These are phyloP conservation scores for Volucella inanis DNA, from an alignment of 2,888 invertebrate species.

Conservation along the genomic window DNA sequence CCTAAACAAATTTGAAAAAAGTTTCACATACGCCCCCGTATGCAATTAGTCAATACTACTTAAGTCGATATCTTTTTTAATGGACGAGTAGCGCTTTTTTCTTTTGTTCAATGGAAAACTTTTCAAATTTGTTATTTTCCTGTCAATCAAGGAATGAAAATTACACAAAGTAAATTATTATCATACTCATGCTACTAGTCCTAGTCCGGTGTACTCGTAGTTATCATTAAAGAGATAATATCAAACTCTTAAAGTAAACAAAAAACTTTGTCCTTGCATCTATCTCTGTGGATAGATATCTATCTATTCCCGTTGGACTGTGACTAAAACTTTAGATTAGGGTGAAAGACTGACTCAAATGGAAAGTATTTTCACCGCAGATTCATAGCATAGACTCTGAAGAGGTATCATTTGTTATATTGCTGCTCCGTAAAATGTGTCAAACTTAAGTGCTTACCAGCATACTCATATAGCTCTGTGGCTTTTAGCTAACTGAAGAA, in stretches of 20 bases:
- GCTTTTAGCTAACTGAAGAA: not conserved
- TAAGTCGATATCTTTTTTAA: slow-evolving; percentile 12
- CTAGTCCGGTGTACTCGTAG: slow-evolving; percentile 34
- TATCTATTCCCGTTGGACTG: slow-evolving; percentile 15
- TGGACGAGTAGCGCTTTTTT: not conserved
- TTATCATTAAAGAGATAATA: slow-evolving; percentile 60
- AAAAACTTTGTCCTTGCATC: slow-evolving; percentile 58
- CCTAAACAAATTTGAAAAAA: not conserved
- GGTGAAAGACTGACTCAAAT: slow-evolving; percentile 32
- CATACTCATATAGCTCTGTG: not conserved
- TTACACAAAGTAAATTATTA: slow-evolving; percentile 24
- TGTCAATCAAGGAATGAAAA: slow-evolving; percentile 26
- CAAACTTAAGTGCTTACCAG: slow-evolving; percentile 7
- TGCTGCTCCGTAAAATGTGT: not conserved
- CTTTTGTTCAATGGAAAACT: slow-evolving; percentile 21
- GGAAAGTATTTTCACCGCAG: slow-evolving; percentile 26
- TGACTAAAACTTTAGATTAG: slow-evolving; percentile 48
- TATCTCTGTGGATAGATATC: slow-evolving; percentile 5
- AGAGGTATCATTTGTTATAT: not conserved
- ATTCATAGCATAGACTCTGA: slow-evolving; percentile 1
- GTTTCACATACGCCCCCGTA: not conserved
- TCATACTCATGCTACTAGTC: slow-evolving; percentile 15
- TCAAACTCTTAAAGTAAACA: slow-evolving; percentile 62
- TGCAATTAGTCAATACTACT: slow-evolving; percentile 27
- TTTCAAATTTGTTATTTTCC: slow-evolving; percentile 55